These are phyloP conservation scores for Drosophila biarmipes DNA, from an alignment of 1,140 invertebrate genomes.

Conservation along the genomic window DNA sequence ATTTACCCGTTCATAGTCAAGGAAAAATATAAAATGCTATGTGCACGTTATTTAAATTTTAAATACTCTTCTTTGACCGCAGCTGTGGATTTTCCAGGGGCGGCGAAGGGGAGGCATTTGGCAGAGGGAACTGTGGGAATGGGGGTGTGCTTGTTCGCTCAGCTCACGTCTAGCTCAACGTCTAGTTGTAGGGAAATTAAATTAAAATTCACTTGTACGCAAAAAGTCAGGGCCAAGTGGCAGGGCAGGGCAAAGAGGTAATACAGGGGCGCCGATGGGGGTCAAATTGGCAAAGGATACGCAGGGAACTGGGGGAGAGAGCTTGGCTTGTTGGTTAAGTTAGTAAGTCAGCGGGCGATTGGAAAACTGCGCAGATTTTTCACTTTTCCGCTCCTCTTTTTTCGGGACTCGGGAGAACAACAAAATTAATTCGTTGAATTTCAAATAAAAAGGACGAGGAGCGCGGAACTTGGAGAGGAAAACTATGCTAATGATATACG, in stretches of 20 bases:
- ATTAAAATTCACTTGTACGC: slow-evolving; percentile 81
- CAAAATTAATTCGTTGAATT: slow-evolving; percentile 78
- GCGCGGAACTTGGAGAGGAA: slow-evolving; percentile 14
- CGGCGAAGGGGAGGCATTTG: background rate
- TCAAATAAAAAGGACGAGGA: slow-evolving; percentile 20
- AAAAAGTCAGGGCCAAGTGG: slow-evolving; percentile 62
- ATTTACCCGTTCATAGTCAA: too few relatives aligned
- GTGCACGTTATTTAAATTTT: background rate
- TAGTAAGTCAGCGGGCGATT: slow-evolving; percentile 75
- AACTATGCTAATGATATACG: slow-evolving; percentile 80
- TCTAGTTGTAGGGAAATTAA: slow-evolving; percentile 81
- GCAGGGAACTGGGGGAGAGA: slow-evolving; percentile 1
- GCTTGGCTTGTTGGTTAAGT: slow-evolving; percentile 39
- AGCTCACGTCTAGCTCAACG: slow-evolving; percentile 76
- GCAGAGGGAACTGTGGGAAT: background rate
- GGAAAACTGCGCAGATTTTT: slow-evolving; percentile 75
- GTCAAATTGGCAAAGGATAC: slow-evolving; percentile 1
- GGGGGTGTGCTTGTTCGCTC: slow-evolving; percentile 42
- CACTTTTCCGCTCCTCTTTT: slow-evolving; percentile 40
- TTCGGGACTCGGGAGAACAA: slow-evolving; percentile 42
- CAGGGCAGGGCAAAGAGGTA: slow-evolving; percentile 23
- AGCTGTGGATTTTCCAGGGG: slow-evolving; percentile 2
- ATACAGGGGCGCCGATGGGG: background rate
- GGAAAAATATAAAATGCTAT: too few relatives aligned
- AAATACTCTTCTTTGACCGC: background rate